Evolutionary conservation across 2,888 invertebrate species (phyloP), one percentile per base, ranked within the genome.

Genomic region (Leptarthrus brevirostris): DNA sequence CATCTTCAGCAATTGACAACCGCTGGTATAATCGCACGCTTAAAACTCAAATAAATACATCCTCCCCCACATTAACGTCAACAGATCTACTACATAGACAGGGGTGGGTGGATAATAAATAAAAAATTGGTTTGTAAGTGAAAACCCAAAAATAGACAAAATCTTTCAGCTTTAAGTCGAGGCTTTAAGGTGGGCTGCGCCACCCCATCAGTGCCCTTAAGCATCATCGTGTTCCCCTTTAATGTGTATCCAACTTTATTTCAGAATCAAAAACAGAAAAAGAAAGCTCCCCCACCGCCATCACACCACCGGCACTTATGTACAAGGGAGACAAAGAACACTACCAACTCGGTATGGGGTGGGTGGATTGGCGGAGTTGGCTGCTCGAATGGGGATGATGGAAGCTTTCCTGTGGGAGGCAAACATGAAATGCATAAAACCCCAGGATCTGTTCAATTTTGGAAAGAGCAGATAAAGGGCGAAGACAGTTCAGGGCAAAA

Each of bases 161-260:
- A 73, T 64, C 73, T 52, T 14, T 30, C 18, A 56, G 54, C 75
- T 75, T 75, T 73, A 75, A 75, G 64, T 14, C 44, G n/a, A 8
- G 20, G 58, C 75, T 75, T 75, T 75, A 75, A 75, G 70, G 56
- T 75, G 64, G 52, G 61, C 52, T 24, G 54, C 8, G 12, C 54
- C 26, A 10, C 70, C 44, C 72, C 34, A 18, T 16, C 58, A 16
- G 26, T 36, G 20, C 58, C 53, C 69, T 61, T 44, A 53, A 53
- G 30, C 26, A 20, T 16, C 64, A 61, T 34, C 47, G 70, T 49
- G 75, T 71, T 75, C 75, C 56, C 73, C 75, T 75, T 75, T 75
- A 75, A 75, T 75, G 73, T 75, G 73, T 73, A 72, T 73, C 73
- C 73, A 75, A 75, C 75, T 75, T 75, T 75, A 75, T 75, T 73